phyloP scores from a whole-genome alignment of 2,113 vertebrate genomes.

The Vombatus ursinus region DNA sequence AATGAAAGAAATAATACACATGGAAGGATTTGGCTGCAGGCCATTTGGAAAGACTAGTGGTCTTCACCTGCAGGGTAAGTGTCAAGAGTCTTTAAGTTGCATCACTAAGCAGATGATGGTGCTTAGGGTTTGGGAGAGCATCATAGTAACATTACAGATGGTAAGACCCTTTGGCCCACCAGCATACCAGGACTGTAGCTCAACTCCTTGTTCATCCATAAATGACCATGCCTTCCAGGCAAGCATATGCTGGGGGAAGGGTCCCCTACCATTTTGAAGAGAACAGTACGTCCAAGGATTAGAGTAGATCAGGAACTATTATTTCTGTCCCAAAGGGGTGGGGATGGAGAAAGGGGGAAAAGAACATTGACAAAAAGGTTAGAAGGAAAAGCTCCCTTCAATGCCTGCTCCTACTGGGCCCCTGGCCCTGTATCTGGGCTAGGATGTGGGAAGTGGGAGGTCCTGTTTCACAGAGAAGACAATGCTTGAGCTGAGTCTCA shows the following conservation, averaged over 20 bases:
- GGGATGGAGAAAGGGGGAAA: not conserved
- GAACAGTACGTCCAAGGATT: not conserved
- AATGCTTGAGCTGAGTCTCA: not conserved
- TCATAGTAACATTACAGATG: not conserved
- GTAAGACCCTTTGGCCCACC: not conserved
- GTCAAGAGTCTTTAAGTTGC: not conserved
- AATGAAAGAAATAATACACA: not conserved
- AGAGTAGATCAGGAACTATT: not conserved
- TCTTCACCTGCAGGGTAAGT: too few species aligned
- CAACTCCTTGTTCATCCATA: not conserved
- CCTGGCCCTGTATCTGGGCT: not conserved
- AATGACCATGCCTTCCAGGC: not conserved
- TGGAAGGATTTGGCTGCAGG: not conserved
- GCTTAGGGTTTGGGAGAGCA: not conserved
- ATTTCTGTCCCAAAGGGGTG: not conserved
- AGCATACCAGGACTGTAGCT: not conserved
- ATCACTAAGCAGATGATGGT: not conserved
- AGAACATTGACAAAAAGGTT: not conserved
- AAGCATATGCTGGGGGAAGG: not conserved
- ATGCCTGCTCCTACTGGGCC: not conserved
- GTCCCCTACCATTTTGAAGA: not conserved
- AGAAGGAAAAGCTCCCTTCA: not conserved
- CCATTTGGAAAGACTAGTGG: not conserved
- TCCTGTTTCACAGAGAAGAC: not conserved
- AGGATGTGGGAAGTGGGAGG: not conserved